Conservation (phyloP, 2,888 invertebrate genomes). For the Macrosiphum euphorbiae region DNA sequence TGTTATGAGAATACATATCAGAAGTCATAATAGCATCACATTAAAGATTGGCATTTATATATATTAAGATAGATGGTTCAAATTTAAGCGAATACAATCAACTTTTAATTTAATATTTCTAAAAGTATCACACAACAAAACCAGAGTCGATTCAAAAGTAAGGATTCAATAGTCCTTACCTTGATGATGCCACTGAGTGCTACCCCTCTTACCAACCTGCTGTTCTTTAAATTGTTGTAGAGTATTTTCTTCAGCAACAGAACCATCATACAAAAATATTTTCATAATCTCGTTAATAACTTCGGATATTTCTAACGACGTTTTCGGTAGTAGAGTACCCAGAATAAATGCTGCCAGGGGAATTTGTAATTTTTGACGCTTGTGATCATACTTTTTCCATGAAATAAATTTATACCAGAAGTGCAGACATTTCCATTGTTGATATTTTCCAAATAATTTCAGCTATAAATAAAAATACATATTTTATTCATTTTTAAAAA, state of each 20-base stretch:
- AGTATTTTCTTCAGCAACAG: not conserved
- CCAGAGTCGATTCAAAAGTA: not conserved
- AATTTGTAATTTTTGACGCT: not conserved
- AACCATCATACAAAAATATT: slow-evolving; percentile 16
- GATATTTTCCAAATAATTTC: slow-evolving; percentile 25
- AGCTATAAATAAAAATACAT: not conserved
- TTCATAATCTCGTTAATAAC: not conserved
- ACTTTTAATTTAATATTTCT: not conserved
- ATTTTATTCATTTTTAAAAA: not conserved
- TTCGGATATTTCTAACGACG: not conserved
- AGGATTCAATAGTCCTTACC: not conserved
- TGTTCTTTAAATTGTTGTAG: slow-evolving; percentile 23
- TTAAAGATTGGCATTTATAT: not conserved
- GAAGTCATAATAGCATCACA: not conserved
- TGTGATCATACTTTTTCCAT: not conserved
- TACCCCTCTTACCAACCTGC: not conserved
- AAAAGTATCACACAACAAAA: not conserved
- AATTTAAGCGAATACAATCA: not conserved
- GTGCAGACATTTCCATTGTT: slow-evolving; percentile 32
- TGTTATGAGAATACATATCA: not conserved
- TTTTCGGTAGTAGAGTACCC: not conserved
- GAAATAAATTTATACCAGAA: slow-evolving; percentile 52
- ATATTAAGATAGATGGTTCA: not conserved
- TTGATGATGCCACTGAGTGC: not conserved
- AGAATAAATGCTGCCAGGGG: not conserved